These are phyloP conservation scores for Tinamus major DNA, from an alignment of 2,797 vertebrate species.

Conservation along the genomic window DNA sequence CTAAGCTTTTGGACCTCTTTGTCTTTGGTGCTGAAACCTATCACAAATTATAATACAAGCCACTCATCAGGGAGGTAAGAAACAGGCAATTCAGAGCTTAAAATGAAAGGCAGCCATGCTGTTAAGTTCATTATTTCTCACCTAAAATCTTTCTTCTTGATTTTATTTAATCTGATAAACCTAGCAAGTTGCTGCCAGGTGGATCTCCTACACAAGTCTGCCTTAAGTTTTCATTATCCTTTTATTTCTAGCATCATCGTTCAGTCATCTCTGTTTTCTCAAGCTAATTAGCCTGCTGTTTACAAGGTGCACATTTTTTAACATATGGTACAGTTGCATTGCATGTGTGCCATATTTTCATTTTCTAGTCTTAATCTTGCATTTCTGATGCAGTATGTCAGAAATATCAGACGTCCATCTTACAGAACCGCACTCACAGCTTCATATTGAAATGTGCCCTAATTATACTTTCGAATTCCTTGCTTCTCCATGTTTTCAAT, in stretches of 20 bases:
- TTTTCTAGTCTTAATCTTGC: slow-evolving; percentile 1
- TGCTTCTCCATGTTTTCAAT: slow-evolving; percentile 75
- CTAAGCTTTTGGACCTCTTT: slow-evolving; percentile 4
- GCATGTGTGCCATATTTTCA: slow-evolving; percentile 42
- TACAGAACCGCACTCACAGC: slow-evolving; percentile 15
- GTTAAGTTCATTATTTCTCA: slow-evolving; percentile 24
- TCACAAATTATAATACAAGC: background rate
- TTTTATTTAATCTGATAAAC: slow-evolving; percentile 65
- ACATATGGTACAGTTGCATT: slow-evolving; percentile 36
- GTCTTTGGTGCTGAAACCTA: background rate
- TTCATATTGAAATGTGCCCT: slow-evolving; percentile 32
- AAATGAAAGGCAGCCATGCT: slow-evolving; percentile 33
- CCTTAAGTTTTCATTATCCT: background rate
- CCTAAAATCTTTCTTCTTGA: slow-evolving; percentile 54
- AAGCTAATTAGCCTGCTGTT: slow-evolving; percentile 67
- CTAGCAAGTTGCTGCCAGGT: slow-evolving; percentile 59
- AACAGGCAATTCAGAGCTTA: background rate
- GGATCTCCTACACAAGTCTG: slow-evolving; percentile 42
- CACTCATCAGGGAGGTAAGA: background rate
- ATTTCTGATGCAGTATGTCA: slow-evolving; percentile 24
- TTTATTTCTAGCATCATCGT: slow-evolving; percentile 57
- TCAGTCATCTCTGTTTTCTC: slow-evolving; percentile 47
- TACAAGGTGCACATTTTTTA: slow-evolving; percentile 45
- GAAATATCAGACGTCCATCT: slow-evolving; percentile 36
- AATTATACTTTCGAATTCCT: slow-evolving; percentile 50